phyloP scores from a whole-genome alignment of 2,113 vertebrate genomes.

The Erpornis zantholeuca region DNA sequence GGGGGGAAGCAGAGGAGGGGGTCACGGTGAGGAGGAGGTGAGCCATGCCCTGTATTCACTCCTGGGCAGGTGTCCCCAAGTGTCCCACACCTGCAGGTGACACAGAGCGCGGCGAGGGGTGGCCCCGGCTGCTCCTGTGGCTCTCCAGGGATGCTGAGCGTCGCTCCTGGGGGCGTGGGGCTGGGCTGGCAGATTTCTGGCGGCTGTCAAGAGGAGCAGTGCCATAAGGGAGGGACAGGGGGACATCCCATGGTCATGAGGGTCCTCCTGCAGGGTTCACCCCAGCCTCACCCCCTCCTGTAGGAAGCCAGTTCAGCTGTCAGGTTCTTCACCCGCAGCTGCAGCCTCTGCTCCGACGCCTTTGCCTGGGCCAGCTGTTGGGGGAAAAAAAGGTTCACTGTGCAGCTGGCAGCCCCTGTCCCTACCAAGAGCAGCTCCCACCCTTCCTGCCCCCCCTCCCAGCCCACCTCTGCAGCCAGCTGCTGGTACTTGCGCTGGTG shows the following conservation, averaged over 20 bases:
- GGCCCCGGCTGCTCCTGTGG: conserved; percentile 64
- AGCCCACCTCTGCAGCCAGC: not conserved
- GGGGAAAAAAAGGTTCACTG: not conserved
- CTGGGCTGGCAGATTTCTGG: conserved; percentile 42
- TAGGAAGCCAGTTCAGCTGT: not conserved
- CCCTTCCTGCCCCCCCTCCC: not conserved
- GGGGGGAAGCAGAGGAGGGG: not conserved
- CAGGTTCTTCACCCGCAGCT: not conserved
- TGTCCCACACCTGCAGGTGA: conserved; percentile 81
- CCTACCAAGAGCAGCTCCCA: not conserved
- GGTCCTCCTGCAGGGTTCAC: not conserved
- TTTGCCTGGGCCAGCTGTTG: not conserved
- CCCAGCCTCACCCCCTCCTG: not conserved
- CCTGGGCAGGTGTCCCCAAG: no score
- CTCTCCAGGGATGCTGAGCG: conserved; percentile 75
- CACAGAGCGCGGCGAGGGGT: conserved; percentile 67
- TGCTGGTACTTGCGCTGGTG: not conserved
- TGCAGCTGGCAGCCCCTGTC: not conserved
- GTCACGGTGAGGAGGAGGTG: not conserved
- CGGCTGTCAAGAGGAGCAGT: conserved; percentile 49
- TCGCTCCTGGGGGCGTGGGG: conserved; percentile 27
- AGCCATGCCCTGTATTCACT: not conserved
- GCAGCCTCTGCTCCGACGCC: not conserved
- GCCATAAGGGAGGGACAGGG: not conserved
- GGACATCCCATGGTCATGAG: not conserved